Percentiles rank a stretch among this genome's conserved stretches.
phyloP scores from a whole-genome alignment of 2,888 invertebrate genomes.

The Noctuana brunneofusca region DNA sequence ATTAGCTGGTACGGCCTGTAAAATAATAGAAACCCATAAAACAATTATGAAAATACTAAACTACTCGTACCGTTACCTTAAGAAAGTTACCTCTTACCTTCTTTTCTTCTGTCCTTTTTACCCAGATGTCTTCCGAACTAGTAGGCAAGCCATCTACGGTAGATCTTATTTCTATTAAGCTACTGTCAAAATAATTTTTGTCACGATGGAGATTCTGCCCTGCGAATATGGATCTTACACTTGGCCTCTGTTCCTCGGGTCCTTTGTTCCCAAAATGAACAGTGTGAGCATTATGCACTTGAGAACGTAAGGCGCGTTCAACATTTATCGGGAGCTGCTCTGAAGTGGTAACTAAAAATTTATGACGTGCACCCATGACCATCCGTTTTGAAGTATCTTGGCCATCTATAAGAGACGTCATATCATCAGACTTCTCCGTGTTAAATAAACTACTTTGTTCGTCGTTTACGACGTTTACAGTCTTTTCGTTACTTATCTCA shows the following conservation, averaged over 20 bases:
- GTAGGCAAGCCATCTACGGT: slow-evolving; percentile 85
- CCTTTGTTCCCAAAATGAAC: slow-evolving; percentile 87
- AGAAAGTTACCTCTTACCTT: slow-evolving; percentile 72
- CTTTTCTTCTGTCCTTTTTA: slow-evolving; percentile 83
- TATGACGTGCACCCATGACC: slow-evolving; percentile 71
- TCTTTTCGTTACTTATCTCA: slow-evolving; percentile 43
- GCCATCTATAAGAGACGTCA: slow-evolving; percentile 44
- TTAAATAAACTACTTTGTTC: slow-evolving; percentile 31
- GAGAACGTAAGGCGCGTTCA: slow-evolving; percentile 73
- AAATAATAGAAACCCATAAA: not conserved
- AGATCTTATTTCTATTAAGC: slow-evolving; percentile 90
- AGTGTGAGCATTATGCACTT: slow-evolving; percentile 84
- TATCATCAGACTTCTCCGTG: slow-evolving; percentile 9
- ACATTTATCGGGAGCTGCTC: slow-evolving; percentile 64
- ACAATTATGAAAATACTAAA: not conserved
- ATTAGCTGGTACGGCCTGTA: slow-evolving; percentile 15
- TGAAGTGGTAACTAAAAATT: slow-evolving; percentile 70
- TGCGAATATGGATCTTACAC: slow-evolving; percentile 84
- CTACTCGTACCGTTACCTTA: too few relatives aligned
- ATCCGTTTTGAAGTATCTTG: slow-evolving; percentile 66
- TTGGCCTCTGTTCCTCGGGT: slow-evolving; percentile 80
- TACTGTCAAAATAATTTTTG: slow-evolving; percentile 91
- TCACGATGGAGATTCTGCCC: slow-evolving; percentile 85
- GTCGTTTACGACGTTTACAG: slow-evolving; percentile 34
- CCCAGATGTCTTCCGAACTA: slow-evolving; percentile 88